phyloP scores from a whole-genome alignment of 2,888 invertebrate species.

The Tryphoninae sp. region DNA sequence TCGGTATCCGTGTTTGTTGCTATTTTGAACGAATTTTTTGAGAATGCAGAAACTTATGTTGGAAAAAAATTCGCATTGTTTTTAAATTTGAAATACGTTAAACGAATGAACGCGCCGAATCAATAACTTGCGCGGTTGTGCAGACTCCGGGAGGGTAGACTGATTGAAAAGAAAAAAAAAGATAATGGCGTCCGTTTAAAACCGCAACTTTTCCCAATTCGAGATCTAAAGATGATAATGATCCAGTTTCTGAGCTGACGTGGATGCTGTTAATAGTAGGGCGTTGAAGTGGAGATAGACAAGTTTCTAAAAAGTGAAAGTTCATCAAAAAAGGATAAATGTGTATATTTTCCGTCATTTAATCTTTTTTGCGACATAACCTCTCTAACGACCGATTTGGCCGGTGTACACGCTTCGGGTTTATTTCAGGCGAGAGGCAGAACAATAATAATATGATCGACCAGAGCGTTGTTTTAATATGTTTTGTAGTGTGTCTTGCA shows the following conservation, averaged over 20 bases:
- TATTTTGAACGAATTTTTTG: no score
- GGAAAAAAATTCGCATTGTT: no score
- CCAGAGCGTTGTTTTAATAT: conserved; percentile 74
- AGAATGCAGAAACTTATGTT: no score
- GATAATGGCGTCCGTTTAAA: conserved; percentile 7
- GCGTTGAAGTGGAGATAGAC: background rate
- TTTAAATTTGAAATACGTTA: no score
- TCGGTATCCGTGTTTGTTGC: no score
- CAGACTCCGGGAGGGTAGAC: no score
- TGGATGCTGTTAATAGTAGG: background rate
- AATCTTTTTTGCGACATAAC: conserved; percentile 39
- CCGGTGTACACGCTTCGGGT: no score
- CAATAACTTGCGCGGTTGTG: no score
- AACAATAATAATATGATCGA: conserved; percentile 72
- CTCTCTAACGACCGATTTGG: background rate
- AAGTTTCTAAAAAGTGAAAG: background rate
- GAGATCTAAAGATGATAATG: background rate
- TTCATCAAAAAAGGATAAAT: background rate
- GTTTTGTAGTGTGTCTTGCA: conserved; percentile 74
- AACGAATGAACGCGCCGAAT: no score
- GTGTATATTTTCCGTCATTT: background rate
- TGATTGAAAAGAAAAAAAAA: background rate
- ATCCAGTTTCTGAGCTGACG: background rate
- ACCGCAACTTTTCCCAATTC: background rate
- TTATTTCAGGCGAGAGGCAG: background rate